Evolutionary conservation across 2,888 invertebrate species (phyloP), one percentile per base, ranked within the genome.

Genomic region (Cephus sareptanus): DNA sequence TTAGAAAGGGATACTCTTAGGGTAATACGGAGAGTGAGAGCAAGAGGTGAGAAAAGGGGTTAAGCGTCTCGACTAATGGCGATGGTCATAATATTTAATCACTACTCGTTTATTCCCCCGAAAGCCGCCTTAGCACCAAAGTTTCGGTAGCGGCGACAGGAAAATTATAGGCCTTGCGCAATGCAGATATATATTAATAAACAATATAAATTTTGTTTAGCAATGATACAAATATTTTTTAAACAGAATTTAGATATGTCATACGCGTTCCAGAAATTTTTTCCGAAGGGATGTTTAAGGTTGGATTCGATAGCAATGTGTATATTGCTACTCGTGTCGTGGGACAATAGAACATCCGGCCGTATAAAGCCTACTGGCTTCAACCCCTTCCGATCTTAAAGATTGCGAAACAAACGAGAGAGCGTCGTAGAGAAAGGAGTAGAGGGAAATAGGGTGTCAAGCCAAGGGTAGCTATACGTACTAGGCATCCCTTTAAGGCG

Each of bases 81-180:
- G 88, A 88, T 87, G 90, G 90, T 91, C 91, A 91, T 91, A 91
- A 91, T 91, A 91, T 91, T 91, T 91, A 90, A 91, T 91, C 90
- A 89, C 90, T 86, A 88, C 87, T 87, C 90, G 88, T 90, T 90
- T 86, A 87, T 87, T 88, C 84, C 84, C 86, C 79, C 77, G 80
- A 86, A 86, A 80, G 84, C 81, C 82, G 81, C 79, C 79, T 76
- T 81, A 79, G 74, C 76, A 9, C 56, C 56, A 2, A 56, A 56
- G 23, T 56, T 56, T 56, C 56, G 56, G 56, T 56, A 56, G 2
- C 23, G 23, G 15, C 75, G 79, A 56, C 81, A 74, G 88, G 34
- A 83, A 88, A 90, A 87, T 79, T 87, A 89, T 91, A 80, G 83
- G 83, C 84, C 79, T 34, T 73, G 74, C 15, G 9, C 23, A 56